Evolutionary conservation across 2,888 invertebrate species (phyloP).

Genomic region (Eumacrocentrus americanus): DNA sequence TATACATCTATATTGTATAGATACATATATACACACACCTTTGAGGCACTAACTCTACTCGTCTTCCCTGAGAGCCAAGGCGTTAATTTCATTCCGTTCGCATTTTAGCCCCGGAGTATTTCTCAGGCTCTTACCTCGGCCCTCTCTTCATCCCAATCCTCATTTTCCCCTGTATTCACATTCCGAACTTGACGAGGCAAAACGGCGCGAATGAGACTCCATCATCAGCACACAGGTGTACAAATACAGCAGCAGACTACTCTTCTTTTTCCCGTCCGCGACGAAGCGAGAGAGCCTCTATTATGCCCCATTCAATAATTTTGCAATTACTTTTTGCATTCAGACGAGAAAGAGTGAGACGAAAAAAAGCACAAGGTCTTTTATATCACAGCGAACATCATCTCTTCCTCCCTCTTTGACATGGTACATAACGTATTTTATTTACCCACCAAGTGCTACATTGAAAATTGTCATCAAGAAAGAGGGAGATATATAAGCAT

Average conservation of each 20-base stretch:
- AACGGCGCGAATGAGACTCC: neutral
- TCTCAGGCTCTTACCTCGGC: constrained; percentile 2
- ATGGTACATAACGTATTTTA: no score
- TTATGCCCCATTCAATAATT: constrained; percentile 32
- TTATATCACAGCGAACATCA: no score
- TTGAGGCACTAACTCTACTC: no score
- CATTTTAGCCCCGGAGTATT: constrained; percentile 27
- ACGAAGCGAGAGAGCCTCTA: neutral
- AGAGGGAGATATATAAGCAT: neutral
- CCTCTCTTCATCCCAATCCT: neutral
- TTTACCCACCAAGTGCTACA: neutral
- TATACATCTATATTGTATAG: no score
- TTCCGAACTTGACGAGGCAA: constrained; percentile 21
- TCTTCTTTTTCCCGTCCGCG: neutral
- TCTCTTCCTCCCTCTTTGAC: no score
- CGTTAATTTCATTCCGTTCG: constrained; percentile 23
- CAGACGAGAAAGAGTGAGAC: neutral
- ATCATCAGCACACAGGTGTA: neutral
- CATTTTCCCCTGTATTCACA: constrained; percentile 34
- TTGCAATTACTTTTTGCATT: constrained; percentile 32
- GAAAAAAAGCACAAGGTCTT: neutral
- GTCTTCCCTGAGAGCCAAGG: neutral
- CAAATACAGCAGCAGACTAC: neutral
- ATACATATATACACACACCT: no score
- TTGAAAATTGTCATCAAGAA: neutral